phyloP scores from a whole-genome alignment of 2,113 vertebrate species.

The Neodon shergylaensis region DNA sequence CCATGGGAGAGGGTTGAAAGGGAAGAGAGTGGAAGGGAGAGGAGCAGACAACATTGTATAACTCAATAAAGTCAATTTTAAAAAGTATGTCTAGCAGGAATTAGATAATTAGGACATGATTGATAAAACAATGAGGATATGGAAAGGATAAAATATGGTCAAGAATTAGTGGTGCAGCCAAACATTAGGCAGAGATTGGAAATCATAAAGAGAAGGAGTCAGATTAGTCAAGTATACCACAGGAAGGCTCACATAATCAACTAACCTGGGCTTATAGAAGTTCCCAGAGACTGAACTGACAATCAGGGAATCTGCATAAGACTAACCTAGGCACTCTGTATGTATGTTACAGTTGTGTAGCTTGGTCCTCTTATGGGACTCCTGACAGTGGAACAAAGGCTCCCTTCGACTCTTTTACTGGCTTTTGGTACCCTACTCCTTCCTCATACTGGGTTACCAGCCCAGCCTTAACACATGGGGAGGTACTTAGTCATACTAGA shows the following conservation, averaged over 20 bases:
- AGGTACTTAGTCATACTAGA: background rate
- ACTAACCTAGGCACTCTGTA: background rate
- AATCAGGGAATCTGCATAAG: background rate
- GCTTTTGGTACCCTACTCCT: background rate
- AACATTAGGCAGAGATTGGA: background rate
- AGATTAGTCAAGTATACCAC: background rate
- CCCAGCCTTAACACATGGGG: background rate
- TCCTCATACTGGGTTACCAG: background rate
- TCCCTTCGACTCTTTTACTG: background rate
- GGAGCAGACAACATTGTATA: too few relatives aligned
- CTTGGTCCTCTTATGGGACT: background rate
- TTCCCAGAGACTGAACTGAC: background rate
- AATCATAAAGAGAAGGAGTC: background rate
- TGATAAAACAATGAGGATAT: background rate
- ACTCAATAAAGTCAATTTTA: too few relatives aligned
- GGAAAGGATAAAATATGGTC: background rate
- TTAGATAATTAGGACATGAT: background rate
- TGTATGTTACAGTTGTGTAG: background rate
- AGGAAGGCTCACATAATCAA: background rate
- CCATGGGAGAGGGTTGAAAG: too few relatives aligned
- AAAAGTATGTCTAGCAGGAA: background rate
- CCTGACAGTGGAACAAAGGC: background rate
- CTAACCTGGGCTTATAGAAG: background rate
- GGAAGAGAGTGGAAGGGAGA: too few relatives aligned
- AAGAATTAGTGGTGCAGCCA: background rate